These are phyloP conservation scores for Takifugu flavidus DNA, from an alignment of 2,113 vertebrate genomes.

Conservation along the genomic window DNA sequence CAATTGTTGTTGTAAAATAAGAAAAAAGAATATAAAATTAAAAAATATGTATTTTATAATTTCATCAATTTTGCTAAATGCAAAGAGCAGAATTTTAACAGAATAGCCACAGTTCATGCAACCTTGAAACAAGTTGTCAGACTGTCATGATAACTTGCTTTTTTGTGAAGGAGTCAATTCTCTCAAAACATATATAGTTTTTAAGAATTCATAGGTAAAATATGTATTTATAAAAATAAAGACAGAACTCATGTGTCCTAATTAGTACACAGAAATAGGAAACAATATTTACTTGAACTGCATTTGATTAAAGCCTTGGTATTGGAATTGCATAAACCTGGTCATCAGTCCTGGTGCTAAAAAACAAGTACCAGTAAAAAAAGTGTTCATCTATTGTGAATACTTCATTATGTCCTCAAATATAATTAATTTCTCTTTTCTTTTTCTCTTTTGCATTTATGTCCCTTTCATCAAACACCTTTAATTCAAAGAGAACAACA, in stretches of 20 bases:
- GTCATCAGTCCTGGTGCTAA: too few species aligned
- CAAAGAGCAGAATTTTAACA: not conserved
- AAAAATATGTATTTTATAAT: not conserved
- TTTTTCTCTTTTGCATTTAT: conserved; percentile 1
- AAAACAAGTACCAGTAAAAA: not conserved
- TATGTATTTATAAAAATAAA: too few species aligned
- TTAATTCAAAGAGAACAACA: conserved; percentile 76
- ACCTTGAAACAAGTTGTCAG: too few species aligned
- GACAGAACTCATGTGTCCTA: too few species aligned
- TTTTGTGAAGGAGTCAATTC: not conserved
- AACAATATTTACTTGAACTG: too few species aligned
- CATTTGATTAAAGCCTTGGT: too few species aligned
- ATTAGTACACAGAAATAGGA: too few species aligned
- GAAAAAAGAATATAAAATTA: not conserved
- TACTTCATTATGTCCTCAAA: not conserved
- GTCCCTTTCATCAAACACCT: not conserved
- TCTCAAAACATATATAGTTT: not conserved
- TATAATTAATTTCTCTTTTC: not conserved
- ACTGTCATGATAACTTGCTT: too few species aligned
- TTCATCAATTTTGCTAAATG: too few species aligned
- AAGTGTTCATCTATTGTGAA: not conserved
- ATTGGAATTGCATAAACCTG: too few species aligned
- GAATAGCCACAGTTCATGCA: not conserved
- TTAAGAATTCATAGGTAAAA: too few species aligned
- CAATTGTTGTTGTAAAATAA: not conserved